phyloP scores from a whole-genome alignment of 2,113 vertebrate species.

The Dipodomys spectabilis region DNA sequence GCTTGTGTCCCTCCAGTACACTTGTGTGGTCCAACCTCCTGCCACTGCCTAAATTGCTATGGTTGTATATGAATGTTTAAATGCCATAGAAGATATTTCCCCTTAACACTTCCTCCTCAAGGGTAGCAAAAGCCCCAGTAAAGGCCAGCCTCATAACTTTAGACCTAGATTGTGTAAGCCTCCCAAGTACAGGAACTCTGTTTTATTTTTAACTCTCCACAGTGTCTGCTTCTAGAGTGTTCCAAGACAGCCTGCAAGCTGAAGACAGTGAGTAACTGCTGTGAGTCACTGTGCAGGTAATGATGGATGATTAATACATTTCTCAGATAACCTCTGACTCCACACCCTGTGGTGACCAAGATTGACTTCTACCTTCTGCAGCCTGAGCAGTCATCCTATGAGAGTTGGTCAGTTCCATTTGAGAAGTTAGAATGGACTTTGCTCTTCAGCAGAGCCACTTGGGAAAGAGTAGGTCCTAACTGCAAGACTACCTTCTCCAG shows the following conservation, averaged over 20 bases:
- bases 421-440: not conserved
- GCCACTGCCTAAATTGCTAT: slow-evolving; percentile 31
- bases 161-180: not conserved
- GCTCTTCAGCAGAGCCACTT: not conserved
- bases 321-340: not conserved
- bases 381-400: not conserved
- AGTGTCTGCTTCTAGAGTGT: not conserved
- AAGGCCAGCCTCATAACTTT: slow-evolving; percentile 22
- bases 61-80: slow-evolving; percentile 60
- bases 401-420: not conserved
- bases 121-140: slow-evolving; percentile 32
- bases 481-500: not conserved
- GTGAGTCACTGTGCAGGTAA: not conserved
- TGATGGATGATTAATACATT: not conserved
- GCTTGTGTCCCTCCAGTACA: slow-evolving; percentile 8
- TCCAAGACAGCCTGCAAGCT: not conserved
- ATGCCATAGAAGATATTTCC: not conserved
- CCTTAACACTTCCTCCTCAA: not conserved
- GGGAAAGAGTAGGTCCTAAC: not conserved
- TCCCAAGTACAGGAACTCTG: slow-evolving; percentile 10
- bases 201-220: slow-evolving; percentile 54
- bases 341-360: not conserved
- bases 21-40: not conserved
- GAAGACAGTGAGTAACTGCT: not conserved
- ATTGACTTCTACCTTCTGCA: not conserved